A percentile compares a stretch with the other conserved stretches of the same genome.
Conservation (phyloP, 2,113 vertebrate genomes). For the Phaethon lepturus region DNA sequence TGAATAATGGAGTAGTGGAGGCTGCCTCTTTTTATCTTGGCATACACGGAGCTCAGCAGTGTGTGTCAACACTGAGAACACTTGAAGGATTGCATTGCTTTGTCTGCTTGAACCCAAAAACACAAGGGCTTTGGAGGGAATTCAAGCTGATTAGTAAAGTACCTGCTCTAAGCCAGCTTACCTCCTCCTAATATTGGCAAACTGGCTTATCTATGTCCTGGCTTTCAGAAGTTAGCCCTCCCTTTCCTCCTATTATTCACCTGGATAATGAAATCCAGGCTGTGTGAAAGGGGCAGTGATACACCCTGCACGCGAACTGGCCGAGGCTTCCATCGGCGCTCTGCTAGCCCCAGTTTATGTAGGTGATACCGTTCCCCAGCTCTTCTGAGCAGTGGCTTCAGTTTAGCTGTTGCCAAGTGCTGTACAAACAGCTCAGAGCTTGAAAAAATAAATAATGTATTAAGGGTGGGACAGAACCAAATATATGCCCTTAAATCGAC, state of each 20-base stretch:
- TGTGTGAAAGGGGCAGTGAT: neutral
- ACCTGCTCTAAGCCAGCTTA: neutral
- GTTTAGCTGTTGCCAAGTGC: neutral
- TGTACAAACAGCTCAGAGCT: neutral
- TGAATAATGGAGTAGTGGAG: conserved; percentile 55
- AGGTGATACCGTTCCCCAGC: neutral
- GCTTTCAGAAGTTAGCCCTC: conserved; percentile 24
- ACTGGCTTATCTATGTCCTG: conserved; percentile 36
- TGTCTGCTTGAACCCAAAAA: conserved; percentile 27
- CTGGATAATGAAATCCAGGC: neutral
- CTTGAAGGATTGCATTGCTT: conserved; percentile 38
- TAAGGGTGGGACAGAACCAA: neutral
- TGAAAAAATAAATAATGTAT: neutral
- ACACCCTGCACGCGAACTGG: neutral
- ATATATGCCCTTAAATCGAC: neutral
- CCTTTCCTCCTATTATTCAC: conserved; percentile 63
- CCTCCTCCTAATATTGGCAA: neutral
- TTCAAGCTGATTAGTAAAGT: conserved; percentile 22
- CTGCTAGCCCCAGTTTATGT: neutral
- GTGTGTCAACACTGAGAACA: conserved; percentile 31
- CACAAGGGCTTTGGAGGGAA: conserved; percentile 9
- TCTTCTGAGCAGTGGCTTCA: neutral
- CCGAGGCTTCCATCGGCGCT: neutral
- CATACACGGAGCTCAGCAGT: neutral
- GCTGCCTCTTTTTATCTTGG: conserved; percentile 30